Base-by-base conservation (phyloP, 2,797 vertebrate species). In the Myotis daubentonii region DNA sequence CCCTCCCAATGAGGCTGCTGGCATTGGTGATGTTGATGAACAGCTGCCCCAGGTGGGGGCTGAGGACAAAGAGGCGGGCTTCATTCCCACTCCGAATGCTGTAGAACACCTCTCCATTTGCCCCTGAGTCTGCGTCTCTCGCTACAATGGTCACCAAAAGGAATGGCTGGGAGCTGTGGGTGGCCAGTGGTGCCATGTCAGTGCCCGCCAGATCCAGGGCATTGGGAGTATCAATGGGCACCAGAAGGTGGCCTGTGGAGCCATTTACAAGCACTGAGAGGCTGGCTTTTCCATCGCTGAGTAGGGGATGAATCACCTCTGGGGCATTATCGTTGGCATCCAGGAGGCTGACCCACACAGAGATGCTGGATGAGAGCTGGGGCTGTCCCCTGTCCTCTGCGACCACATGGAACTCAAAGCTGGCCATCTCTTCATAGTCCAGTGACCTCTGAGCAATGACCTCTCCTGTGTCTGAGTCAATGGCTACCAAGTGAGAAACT, bases 251-350 rank as follows among this genome's bases (percentile, higher is more conserved):
- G 2, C 99, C 99, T 0, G 98, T 99, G 91, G 99, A 99, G 1
- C 94, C 96, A 4, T 98, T 99, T 41, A 99, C 98, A 12, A 99
- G 98, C 47, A 99, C 97, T 0, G 97, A 99, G 8, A 99, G 91
- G 0, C 76, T 97, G 84, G 99, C 99, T 22, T 95, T 80, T 0
- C 99, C 99, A 23, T 98, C 98, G 36, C 98, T 98, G 9, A 99
- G 98, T 1, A 30, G 96, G 0, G 99, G 99, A 3, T 97, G 96
- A 1, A 96, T 98, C 95, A 99, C 98, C 65, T 99, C 13, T 0
- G 99, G 99, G 5, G 97, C 93, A 0, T 99, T 99, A 97, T 99
- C 99, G 0, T 99, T 99, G 74, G 76, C 96, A 84, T 99, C 99
- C 0, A 98, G 97, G 55, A 99, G 95, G 36, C 97, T 96, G 30